Evolutionary conservation across 2,797 vertebrate genomes (phyloP).

Genomic region (Oreortyx pictus): DNA sequence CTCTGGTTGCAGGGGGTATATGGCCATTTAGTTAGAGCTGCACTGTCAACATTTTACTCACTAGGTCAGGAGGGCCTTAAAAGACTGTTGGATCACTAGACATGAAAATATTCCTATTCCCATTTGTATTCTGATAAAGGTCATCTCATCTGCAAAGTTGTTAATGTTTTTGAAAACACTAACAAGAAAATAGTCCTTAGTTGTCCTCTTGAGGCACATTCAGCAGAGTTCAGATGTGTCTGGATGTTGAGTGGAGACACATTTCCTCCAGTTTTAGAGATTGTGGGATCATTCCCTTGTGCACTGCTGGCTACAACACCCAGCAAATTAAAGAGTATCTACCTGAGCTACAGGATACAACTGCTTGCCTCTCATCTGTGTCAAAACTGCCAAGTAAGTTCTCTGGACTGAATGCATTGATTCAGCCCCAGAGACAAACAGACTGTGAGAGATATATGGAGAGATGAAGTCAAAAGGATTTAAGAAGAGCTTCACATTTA

Average conservation of each 20-base stretch:
- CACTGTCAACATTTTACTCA: neutral
- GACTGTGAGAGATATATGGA: neutral
- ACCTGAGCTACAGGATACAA: neutral
- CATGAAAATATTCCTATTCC: neutral
- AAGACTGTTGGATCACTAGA: neutral
- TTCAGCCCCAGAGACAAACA: neutral
- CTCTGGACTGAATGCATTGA: neutral
- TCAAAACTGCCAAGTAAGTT: conserved; percentile 12
- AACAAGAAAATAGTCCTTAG: neutral
- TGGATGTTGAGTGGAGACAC: neutral
- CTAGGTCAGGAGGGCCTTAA: neutral
- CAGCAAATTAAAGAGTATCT: neutral
- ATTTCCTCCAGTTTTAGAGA: neutral
- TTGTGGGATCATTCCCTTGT: neutral
- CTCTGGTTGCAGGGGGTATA: neutral
- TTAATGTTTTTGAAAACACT: neutral
- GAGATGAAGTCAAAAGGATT: neutral
- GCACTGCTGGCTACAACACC: neutral
- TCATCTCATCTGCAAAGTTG: neutral
- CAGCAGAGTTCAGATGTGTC: neutral
- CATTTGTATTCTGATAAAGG: neutral
- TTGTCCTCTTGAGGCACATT: neutral
- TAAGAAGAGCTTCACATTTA: neutral
- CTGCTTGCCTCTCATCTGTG: neutral
- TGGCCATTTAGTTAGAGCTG: neutral